Base-by-base conservation (phyloP, 2,888 invertebrate genomes). In the Chloromyia formosa region DNA sequence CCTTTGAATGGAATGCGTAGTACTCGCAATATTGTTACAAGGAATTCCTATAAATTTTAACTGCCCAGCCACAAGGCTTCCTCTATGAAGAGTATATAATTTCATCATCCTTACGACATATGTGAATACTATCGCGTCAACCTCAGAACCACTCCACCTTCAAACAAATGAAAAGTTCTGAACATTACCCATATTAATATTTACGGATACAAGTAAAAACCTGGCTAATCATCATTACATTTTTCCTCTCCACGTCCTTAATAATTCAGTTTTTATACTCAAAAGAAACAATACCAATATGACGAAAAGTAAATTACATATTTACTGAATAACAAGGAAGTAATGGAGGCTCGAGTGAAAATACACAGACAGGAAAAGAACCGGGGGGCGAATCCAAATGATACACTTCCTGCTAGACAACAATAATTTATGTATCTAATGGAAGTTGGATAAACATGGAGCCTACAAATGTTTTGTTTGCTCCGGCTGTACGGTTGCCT, bases 401-500 rank as follows among this genome's bases (percentile, higher is more conserved):
- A 64, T 64, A 64, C 62, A 64, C 62, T 64, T 64, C 62, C 62
- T 40, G 62, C 12, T 35, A 42, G 14, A 42, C 62, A 42, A 64
- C 20, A 64, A 64, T 64, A 64, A 64, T 64, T 64, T 40, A 64
- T 64, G 62, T 64, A 64, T 64, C 62, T 64, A 42, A 64, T 64
- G 62, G 40, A 64, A 42, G 42, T 20, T 42, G 40, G 23, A 20
- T 64, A 64, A 64, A 64, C 42, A 64, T 12, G 9, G 27, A 27
- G 18, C 60, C 20, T 61, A 27, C 60, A 61, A 61, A 61, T 61
- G 27, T 61, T 61, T 22, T 27, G 27, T 61, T 61, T 61, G 23
- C 27, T 61, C 27, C 27, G n/a, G 60, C 56, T 18, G 56, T 20
- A 20, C 18, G 56, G 16, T 56, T 56, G 20, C 56, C 5, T 20